Percentiles rank a stretch among this genome's conserved stretches.
Conservation (phyloP, 2,888 invertebrate species). For the Peribatodes rhomboidaria region DNA sequence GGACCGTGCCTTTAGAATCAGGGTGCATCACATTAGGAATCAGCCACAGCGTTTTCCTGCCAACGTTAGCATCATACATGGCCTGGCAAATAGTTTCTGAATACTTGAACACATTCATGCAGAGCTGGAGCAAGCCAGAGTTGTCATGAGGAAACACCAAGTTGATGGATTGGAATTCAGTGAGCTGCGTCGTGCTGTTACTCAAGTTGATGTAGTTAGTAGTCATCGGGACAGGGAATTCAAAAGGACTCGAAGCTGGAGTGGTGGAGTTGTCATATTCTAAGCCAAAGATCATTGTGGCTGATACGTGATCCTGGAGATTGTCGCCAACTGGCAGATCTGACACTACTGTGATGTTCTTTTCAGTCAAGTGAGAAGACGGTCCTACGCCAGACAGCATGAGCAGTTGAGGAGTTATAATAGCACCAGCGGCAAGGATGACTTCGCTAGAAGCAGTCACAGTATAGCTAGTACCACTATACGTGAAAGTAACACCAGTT, state of each 20-base stretch:
- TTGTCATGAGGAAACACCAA: conserved; percentile 47
- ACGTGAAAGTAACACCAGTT: conserved; percentile 53
- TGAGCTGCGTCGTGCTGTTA: conserved; percentile 39
- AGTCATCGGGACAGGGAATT: conserved; percentile 48
- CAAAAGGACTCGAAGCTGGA: conserved; percentile 5
- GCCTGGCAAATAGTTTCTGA: conserved; percentile 52
- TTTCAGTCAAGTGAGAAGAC: conserved; percentile 45
- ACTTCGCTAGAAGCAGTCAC: conserved; percentile 55
- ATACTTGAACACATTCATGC: conserved; percentile 51
- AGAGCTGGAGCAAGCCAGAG: conserved; percentile 47
- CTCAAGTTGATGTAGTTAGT: conserved; percentile 30
- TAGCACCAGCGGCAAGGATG: conserved; percentile 59
- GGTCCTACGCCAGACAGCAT: conserved; percentile 66
- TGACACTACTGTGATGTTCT: conserved; percentile 49
- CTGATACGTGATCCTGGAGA: conserved; percentile 42
- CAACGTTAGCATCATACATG: conserved; percentile 38
- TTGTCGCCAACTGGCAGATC: conserved; percentile 39
- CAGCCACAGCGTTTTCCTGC: conserved; percentile 28
- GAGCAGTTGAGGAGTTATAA: conserved; percentile 58
- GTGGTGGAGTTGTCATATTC: conserved; percentile 1
- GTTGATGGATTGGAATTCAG: conserved; percentile 54
- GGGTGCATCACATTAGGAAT: conserved; percentile 45
- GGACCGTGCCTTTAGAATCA: conserved; percentile 46
- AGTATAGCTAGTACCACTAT: conserved; percentile 36
- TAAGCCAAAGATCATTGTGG: background rate